Percentiles rank a stretch among this genome's conserved stretches.
phyloP scores from a whole-genome alignment of 2,888 invertebrate genomes.

The Nephrotoma appendiculata region DNA sequence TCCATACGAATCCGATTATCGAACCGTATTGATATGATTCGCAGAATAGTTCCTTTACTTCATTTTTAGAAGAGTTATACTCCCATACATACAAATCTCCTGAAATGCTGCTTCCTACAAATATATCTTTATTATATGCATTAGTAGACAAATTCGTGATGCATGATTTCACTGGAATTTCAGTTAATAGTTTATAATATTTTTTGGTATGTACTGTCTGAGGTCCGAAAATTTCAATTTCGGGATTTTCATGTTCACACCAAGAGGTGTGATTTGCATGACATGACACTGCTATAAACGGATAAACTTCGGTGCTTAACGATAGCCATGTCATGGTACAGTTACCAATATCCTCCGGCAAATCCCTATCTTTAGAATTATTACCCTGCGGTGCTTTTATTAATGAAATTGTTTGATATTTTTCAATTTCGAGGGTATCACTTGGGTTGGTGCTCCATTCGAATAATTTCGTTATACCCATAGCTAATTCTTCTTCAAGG shows the following conservation, averaged over 20 bases:
- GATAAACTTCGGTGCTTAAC: conserved; percentile 27
- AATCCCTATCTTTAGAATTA: background rate
- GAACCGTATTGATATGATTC: conserved; percentile 21
- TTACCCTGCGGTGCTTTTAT: background rate
- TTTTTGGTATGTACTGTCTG: conserved; percentile 14
- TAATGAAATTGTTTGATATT: background rate
- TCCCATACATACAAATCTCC: conserved; percentile 28
- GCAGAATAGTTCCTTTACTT: conserved; percentile 22
- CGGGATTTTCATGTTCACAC: conserved; percentile 29
- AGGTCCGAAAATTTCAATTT: conserved; percentile 23
- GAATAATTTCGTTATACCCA: conserved; percentile 23
- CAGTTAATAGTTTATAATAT: conserved; percentile 20
- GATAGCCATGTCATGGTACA: conserved; percentile 28
- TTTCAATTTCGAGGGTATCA: background rate
- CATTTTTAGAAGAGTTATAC: conserved; percentile 14
- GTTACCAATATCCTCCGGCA: conserved; percentile 8
- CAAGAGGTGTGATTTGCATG: conserved; percentile 26
- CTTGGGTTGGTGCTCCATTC: conserved; percentile 16
- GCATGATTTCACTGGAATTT: conserved; percentile 25
- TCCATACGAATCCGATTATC: conserved; percentile 27
- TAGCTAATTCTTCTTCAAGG: conserved; percentile 33
- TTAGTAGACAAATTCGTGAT: conserved; percentile 24
- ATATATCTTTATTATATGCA: conserved; percentile 24
- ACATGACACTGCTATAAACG: conserved; percentile 23
- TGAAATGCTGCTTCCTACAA: conserved; percentile 23